Conservation (phyloP, 2,888 invertebrate species). For the Ptilodon capucinus region DNA sequence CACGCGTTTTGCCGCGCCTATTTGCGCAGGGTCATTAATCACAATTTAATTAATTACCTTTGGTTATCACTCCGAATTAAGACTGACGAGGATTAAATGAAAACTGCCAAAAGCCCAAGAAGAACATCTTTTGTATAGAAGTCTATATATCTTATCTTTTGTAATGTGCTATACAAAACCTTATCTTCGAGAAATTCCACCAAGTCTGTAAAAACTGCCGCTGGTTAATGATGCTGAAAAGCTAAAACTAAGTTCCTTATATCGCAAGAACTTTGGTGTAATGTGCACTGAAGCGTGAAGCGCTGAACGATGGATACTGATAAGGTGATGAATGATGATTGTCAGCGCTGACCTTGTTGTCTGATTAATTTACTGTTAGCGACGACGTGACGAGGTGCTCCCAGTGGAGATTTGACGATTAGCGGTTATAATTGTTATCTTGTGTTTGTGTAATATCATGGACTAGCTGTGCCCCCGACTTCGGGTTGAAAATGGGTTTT, state of each 20-base stretch:
- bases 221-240: too few species aligned
- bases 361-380: conserved; percentile 18
- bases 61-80: too few species aligned
- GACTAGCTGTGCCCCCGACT: neutral
- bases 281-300: neutral
- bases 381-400: neutral
- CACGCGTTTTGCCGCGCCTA: too few species aligned
- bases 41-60: too few species aligned
- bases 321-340: conserved; percentile 3
- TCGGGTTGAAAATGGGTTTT: too few species aligned
- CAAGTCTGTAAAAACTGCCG: neutral
- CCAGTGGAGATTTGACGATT: neutral
- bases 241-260: neutral
- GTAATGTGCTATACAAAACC: neutral
- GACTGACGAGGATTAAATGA: neutral
- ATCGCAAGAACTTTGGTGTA: neutral
- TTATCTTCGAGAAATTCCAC: neutral
- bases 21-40: too few species aligned
- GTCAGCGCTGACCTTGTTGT: conserved; percentile 3
- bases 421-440: neutral
- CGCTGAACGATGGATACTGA: neutral
- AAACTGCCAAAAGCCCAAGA: neutral
- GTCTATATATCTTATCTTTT: too few species aligned
- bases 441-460: neutral
- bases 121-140: neutral